phyloP scores from a whole-genome alignment of 2,113 vertebrate species.

The Onychostruthus taczanowskii region DNA sequence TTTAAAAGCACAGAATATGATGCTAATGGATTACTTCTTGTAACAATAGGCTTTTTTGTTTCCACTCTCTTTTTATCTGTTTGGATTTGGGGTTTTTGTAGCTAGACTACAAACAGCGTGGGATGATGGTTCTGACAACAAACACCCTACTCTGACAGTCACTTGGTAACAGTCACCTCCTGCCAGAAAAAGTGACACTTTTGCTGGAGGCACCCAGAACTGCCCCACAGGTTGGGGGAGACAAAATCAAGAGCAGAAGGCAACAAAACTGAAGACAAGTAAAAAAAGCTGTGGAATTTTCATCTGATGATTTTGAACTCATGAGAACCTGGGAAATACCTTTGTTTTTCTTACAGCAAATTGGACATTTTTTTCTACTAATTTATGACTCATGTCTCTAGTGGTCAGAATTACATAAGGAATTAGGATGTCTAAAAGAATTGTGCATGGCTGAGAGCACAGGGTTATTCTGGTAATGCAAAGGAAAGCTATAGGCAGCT shows the following conservation, averaged over 20 bases:
- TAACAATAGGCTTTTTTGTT: not conserved
- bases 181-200: rapidly evolving
- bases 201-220: not conserved
- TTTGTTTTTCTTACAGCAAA: not conserved
- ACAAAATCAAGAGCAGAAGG: not conserved
- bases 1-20: not conserved
- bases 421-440: not conserved
- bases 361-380: not conserved
- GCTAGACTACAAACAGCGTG: not conserved
- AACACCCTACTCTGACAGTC: not conserved
- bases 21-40: not conserved
- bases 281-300: not conserved
- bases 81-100: not conserved
- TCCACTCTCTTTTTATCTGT: not conserved
- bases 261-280: not conserved
- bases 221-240: rapidly evolving
- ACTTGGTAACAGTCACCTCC: not conserved
- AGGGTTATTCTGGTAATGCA: not conserved
- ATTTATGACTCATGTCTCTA: not conserved
- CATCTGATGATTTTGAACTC: not conserved
- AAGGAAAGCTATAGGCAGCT: not conserved
- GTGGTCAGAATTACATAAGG: not conserved
- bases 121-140: not conserved
- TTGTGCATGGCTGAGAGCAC: not conserved
- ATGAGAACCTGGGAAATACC: not conserved